Base-by-base conservation (phyloP, 2,797 vertebrate species). In the Semotilus atromaculatus region DNA sequence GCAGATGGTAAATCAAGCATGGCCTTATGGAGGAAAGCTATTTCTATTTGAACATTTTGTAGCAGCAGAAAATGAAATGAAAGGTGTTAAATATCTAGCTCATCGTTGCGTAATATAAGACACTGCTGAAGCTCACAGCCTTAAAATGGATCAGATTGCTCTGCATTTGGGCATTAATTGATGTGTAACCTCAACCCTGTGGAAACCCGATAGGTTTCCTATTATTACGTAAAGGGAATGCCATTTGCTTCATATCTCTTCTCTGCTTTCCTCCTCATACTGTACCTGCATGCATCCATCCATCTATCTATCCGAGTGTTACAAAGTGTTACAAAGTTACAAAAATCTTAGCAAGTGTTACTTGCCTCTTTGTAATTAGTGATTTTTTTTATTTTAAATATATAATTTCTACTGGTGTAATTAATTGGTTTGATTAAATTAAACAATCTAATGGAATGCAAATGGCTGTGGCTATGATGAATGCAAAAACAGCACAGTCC, bases 81-180 rank as follows among this genome's bases (percentile, higher is more conserved):
- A 88, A 87, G 89, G 89, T 89, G 90, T 90, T 87, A 74, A 85
- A 88, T 87, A 89, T 86, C 88, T 80, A 86, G 86, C 84, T 85
- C 83, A 68, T 86, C 77, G 31, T 87, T 73, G 83, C 87, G 90
- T 92, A 91, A 91, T 79, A 86, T 87, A 77, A 91, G 87, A 86
- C 87, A 90, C 74, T 89, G 89, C 90, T 92, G 88, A 91, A 92
- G 85, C 81, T 87, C 86, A 87, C 86, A 87, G 83, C 84, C 86
- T 83, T 51, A 88, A 84, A 86, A 85, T 82, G 85, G 83, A 89
- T 90, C 86, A 81, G 71, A 84, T 90, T 88, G 75, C 87, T 81
- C 88, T 23, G 87, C 85, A 88, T 89, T 86, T 88, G 87, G 87
- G 86, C 89, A 87, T 90, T 87, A 90, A 91, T 90, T 91, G 90